Evolutionary conservation across 2,888 invertebrate species (phyloP).

Genomic region (Alloscopus bannaensis): DNA sequence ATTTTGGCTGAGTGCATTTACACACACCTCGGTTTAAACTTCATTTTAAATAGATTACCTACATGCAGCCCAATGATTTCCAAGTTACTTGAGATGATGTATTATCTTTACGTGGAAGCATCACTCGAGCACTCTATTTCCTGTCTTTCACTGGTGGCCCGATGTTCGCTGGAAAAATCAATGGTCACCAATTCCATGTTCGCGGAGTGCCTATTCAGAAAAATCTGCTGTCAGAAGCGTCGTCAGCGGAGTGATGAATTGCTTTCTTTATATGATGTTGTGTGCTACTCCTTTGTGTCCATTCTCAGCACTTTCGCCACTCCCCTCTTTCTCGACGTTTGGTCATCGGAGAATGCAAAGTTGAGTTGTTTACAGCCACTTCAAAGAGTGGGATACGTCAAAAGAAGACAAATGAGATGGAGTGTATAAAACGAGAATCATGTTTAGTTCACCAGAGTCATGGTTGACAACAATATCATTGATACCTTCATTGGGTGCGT

Average conservation of each 20-base stretch:
- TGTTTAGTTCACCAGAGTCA: slow-evolving; percentile 47
- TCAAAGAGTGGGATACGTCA: slow-evolving; percentile 27
- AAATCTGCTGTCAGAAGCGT: slow-evolving; percentile 37
- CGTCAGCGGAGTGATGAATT: slow-evolving; percentile 55
- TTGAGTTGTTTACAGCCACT: background rate
- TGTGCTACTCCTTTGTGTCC: slow-evolving; percentile 62
- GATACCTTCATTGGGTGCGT: slow-evolving; percentile 7
- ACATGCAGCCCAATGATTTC: too few relatives aligned
- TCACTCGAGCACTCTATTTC: too few relatives aligned
- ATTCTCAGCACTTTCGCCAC: slow-evolving; percentile 40
- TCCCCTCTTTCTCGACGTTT: slow-evolving; percentile 9
- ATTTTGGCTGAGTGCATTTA: too few relatives aligned
- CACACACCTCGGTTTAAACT: too few relatives aligned
- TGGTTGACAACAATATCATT: slow-evolving; percentile 35
- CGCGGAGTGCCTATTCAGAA: too few relatives aligned
- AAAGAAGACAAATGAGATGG: slow-evolving; percentile 56
- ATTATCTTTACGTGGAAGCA: too few relatives aligned
- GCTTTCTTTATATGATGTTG: slow-evolving; percentile 44
- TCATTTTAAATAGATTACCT: too few relatives aligned
- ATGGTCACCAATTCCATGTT: too few relatives aligned
- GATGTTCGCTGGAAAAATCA: background rate
- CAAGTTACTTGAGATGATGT: too few relatives aligned
- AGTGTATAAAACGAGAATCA: slow-evolving; percentile 51
- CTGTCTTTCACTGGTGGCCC: too few relatives aligned
- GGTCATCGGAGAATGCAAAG: slow-evolving; percentile 2